phyloP scores from a whole-genome alignment of 2,797 vertebrate species.

The Acomys russatus region DNA sequence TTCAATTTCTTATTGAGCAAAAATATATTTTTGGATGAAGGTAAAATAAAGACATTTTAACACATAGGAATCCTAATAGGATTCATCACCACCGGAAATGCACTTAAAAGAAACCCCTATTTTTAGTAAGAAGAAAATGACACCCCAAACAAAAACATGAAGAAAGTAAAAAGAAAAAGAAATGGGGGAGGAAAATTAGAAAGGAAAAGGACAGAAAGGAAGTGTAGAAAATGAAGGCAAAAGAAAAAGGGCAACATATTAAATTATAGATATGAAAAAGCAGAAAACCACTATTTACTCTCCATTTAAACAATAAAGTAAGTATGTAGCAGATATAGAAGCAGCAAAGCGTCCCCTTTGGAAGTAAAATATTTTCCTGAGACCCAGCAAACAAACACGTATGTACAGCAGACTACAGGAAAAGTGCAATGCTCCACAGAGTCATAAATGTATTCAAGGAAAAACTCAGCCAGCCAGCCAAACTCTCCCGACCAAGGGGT shows the following conservation, averaged over 20 bases:
- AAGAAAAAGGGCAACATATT: not conserved
- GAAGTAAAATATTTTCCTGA: conserved; percentile 49
- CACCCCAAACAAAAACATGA: not conserved
- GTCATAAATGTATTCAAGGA: conserved; percentile 14
- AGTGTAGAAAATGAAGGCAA: not conserved
- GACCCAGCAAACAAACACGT: not conserved
- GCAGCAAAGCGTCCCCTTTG: not conserved
- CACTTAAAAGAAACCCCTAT: not conserved
- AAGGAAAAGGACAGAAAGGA: not conserved
- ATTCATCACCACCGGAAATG: conserved; percentile 34
- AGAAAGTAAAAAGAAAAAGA: not conserved
- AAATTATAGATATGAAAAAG: not conserved
- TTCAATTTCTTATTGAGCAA: conserved; percentile 11
- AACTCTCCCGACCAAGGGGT: not conserved
- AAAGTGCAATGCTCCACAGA: not conserved
- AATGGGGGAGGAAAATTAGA: no score
- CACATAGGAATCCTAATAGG: not conserved
- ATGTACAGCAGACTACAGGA: not conserved
- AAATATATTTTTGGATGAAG: conserved; percentile 40
- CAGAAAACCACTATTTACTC: not conserved
- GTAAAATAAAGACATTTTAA: conserved; percentile 16
- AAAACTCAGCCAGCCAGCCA: not conserved
- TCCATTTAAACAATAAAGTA: not conserved
- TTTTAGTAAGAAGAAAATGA: conserved; percentile 41
- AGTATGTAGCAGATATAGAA: not conserved